Base-by-base conservation (phyloP, 2,888 invertebrate species). In the Phytoseiulus persimilis region DNA sequence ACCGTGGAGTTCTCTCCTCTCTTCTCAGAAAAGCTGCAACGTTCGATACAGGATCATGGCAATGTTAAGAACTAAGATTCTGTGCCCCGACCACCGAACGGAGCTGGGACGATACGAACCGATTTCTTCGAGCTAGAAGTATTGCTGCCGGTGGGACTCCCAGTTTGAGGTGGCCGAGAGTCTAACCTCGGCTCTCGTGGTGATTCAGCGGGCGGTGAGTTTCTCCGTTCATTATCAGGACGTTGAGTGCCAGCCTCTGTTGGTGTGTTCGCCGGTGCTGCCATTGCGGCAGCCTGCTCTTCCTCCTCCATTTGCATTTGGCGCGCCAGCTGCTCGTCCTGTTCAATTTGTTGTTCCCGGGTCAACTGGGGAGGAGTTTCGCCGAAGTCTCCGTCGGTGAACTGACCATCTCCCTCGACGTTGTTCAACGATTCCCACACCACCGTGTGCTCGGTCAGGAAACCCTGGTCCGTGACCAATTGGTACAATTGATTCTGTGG, bases 371-470 rank as follows among this genome's bases (percentile, higher is more conserved):
- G 92, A 18, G 92, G 92, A 18, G 92, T 91, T 14, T 91, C 92
- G 90, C 92, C 91, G 92, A 94, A 94, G 90, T 92, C 92, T n/a
- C 92, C 92, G 91, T 94, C 93, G 9, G 94, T 93, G 92, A 94
- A 94, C 90, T 93, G 92, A 11, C 93, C 93, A 91, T 94, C 94
- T 28, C 94, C 94, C 91, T 94, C 94, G 31, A 94, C 93, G 90
- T 93, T 93, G 90, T 92, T 92, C 83, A 94, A 92, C 0, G 94
- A 94, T 92, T 94, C 94, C 94, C 94, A 94, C 28, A 94, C 94
- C 5, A 94, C 93, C 90, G 92, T 92, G 32, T 92, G 91, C 91
- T 94, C 94, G 39, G 92, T 93, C 31, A 94, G 92, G 91, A 94
- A 94, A 0, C 94, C 94, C 91, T 94, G 94, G 92, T 94, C 94